phyloP scores from a whole-genome alignment of 1,140 invertebrate genomes.

The Drosophila varians region DNA sequence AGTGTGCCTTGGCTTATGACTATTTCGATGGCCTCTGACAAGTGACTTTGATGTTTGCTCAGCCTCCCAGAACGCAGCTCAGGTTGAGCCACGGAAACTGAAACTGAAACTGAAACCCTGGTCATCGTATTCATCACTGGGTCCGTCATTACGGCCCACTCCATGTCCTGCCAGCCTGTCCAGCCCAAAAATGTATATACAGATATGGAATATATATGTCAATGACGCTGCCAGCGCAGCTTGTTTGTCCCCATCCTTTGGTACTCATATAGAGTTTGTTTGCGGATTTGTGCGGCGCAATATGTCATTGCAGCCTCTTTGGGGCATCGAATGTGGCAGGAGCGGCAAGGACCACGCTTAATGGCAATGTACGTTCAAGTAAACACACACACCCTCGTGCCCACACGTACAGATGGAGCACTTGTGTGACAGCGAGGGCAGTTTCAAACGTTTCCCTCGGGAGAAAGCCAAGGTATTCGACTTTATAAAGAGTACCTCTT shows the following conservation, averaged over 20 bases:
- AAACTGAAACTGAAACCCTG: no score
- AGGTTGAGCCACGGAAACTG: conserved; percentile 28
- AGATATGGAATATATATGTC: conserved; percentile 59
- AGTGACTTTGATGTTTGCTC: conserved; percentile 66
- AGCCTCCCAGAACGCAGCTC: conserved; percentile 12
- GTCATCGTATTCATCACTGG: conserved; percentile 13
- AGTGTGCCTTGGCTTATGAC: background rate
- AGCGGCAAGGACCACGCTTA: conserved; percentile 62
- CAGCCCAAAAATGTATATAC: conserved; percentile 2
- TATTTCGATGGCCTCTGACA: conserved; percentile 39
- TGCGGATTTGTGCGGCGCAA: conserved; percentile 81
- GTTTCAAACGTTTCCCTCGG: background rate
- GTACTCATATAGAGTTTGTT: conserved; percentile 82
- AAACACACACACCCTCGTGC: conserved; percentile 54
- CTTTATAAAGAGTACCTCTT: no score
- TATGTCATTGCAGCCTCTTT: conserved; percentile 71
- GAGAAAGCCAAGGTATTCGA: no score
- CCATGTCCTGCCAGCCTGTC: conserved; percentile 9
- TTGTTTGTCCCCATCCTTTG: conserved; percentile 80
- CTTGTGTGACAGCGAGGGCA: conserved; percentile 45
- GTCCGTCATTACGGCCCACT: conserved; percentile 6
- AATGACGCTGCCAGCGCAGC: conserved; percentile 66
- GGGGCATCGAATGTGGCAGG: conserved; percentile 21
- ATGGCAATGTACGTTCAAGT: conserved; percentile 81
- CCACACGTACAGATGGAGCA: conserved; percentile 21